Evolutionary conservation across 2,888 invertebrate species (phyloP).

Genomic region (Notocelia uddmanniana): DNA sequence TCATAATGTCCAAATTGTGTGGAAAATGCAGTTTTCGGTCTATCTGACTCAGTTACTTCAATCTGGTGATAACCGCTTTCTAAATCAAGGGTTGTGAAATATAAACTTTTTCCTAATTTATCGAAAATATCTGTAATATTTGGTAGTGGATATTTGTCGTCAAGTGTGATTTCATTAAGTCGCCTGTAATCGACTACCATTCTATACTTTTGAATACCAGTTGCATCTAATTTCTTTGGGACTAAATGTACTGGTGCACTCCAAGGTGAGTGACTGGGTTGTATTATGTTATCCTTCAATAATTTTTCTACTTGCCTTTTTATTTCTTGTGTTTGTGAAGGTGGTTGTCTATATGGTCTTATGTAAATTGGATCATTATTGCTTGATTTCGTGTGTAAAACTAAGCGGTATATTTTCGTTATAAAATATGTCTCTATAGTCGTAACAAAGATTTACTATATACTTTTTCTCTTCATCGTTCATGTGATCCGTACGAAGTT

Average conservation of each 20-base stretch:
- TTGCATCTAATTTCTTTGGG: not conserved
- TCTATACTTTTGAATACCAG: not conserved
- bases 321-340: conserved; percentile 37
- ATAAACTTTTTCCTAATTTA: conserved; percentile 46
- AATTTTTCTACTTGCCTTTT: conserved; percentile 32
- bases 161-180: conserved; percentile 2
- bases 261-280: not conserved
- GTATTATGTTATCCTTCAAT: not conserved
- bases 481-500: conserved; percentile 10
- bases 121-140: conserved; percentile 32
- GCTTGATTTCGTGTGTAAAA: conserved; percentile 26
- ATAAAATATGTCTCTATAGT: conserved; percentile 18
- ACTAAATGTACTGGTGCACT: conserved; percentile 2
- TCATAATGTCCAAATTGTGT: conserved; percentile 51
- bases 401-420: conserved; percentile 24
- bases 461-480: not conserved
- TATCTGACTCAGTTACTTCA: conserved; percentile 48
- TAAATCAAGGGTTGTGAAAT: conserved; percentile 52
- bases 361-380: conserved; percentile 34
- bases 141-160: conserved; percentile 1
- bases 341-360: conserved; percentile 39
- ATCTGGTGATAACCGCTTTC: conserved; percentile 56
- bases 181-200: not conserved
- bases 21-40: conserved; percentile 56
- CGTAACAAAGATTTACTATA: conserved; percentile 9